Conservation (phyloP, 30 jellyfish, hydroid and myxozoan genomes). For the Phacellophora camtschatica region DNA sequence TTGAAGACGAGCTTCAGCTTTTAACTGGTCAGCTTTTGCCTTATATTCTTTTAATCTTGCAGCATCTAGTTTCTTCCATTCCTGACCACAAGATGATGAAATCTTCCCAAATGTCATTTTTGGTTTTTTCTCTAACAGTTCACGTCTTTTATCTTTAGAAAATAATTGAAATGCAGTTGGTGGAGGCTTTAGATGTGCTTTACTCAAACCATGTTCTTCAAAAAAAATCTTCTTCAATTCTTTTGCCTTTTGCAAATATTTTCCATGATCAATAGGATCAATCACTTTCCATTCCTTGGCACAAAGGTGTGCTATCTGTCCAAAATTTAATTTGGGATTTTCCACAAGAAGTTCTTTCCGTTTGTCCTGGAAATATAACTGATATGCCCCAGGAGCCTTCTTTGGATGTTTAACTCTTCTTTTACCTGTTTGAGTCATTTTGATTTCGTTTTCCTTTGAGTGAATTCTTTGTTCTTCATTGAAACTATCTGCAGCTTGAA, state of each 20-base stretch:
- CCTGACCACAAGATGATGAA: neutral
- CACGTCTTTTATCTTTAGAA: neutral
- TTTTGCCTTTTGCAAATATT: conserved; percentile 3
- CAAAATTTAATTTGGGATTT: conserved; percentile 16
- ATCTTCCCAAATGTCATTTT: neutral
- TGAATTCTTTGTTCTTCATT: conserved; percentile 7
- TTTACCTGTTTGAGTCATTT: neutral
- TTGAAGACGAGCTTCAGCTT: neutral
- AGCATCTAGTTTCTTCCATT: neutral
- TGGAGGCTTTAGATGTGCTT: neutral
- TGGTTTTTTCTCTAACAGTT: neutral
- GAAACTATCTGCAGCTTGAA: neutral
- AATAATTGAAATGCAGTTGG: neutral
- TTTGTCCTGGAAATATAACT: conserved; percentile 1
- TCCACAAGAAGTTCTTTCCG: conserved; percentile 10
- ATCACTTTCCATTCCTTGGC: conserved; percentile 18
- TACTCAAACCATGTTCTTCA: neutral
- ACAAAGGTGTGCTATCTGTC: conserved; percentile 9
- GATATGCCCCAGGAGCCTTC: conserved; percentile 24
- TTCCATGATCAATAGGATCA: neutral
- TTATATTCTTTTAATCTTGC: neutral
- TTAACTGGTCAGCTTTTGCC: neutral
- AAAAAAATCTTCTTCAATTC: neutral
- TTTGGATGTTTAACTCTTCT: neutral
- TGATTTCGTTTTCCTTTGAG: neutral